phyloP scores from a whole-genome alignment of 2,797 vertebrate species.

The Phoxinus dragarum region DNA sequence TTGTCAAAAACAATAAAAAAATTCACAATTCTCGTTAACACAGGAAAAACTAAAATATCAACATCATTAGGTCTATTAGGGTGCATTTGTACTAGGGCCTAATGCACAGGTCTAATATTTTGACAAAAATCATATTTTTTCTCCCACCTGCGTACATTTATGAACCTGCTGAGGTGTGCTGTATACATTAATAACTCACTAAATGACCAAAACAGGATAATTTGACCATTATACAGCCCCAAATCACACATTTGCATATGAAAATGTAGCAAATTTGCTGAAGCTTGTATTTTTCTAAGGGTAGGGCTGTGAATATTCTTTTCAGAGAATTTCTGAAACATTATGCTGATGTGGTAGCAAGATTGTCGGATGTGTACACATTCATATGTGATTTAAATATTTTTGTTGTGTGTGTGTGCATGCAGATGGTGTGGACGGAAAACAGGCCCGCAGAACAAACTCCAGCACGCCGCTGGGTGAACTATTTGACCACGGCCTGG shows the following conservation, averaged over 20 bases:
- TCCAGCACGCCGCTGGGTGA: constrained; percentile 96
- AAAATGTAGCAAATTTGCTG: background rate
- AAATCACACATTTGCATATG: background rate
- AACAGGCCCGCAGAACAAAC: constrained; percentile 95
- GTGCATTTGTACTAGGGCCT: background rate
- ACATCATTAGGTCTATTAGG: background rate
- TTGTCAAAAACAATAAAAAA: background rate
- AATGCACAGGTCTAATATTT: background rate
- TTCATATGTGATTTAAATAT: background rate
- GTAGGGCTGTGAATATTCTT: background rate
- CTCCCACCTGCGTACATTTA: background rate
- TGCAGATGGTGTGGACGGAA: constrained; percentile 94
- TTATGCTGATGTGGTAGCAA: background rate
- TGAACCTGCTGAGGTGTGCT: background rate
- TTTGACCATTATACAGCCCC: background rate
- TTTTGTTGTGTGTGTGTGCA: background rate
- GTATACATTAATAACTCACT: background rate
- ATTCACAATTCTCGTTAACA: background rate
- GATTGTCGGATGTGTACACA: background rate
- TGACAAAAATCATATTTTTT: background rate
- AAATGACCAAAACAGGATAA: background rate
- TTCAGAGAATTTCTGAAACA: background rate
- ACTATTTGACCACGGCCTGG: constrained; percentile 96
- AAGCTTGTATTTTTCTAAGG: background rate
- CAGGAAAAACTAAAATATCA: background rate